A percentile compares a stretch with the other conserved stretches of the same genome.
Conservation (phyloP, 2,113 vertebrate genomes). For the Aegotheles bennettii region DNA sequence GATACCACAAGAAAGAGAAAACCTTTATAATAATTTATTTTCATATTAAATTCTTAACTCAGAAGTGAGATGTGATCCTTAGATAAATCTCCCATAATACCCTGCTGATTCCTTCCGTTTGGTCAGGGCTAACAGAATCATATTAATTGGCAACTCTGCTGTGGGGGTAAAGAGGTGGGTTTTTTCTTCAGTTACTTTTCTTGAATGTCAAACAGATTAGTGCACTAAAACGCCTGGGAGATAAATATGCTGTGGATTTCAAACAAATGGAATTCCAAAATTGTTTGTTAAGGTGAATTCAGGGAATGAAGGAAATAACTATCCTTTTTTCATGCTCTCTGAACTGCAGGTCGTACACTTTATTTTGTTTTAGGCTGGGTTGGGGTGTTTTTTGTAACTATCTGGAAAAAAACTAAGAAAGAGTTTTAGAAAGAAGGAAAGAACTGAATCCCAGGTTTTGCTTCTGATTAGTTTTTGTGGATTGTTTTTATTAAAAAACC, state of each 20-base stretch:
- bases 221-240: conserved; percentile 2
- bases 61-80: not conserved
- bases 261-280: conserved; percentile 30
- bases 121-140: conserved; percentile 6
- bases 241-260: conserved; percentile 12
- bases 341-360: not conserved
- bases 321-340: not conserved
- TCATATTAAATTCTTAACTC: conserved; percentile 14
- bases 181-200: conserved; percentile 16
- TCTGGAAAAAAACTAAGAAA: not conserved
- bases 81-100: conserved; percentile 24
- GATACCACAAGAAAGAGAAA: not conserved
- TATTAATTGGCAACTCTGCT: conserved; percentile 23
- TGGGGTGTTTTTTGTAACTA: not conserved
- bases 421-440: not conserved
- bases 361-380: not conserved
- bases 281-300: not conserved
- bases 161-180: not conserved
- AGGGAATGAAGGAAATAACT: not conserved
- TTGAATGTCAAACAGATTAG: conserved; percentile 23
- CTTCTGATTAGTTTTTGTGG: not conserved
- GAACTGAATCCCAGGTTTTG: not conserved
- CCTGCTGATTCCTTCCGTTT: conserved; percentile 13
- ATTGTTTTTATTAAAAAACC: not conserved
- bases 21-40: not conserved